A percentile compares a stretch with the other conserved stretches of the same genome.
These are phyloP conservation scores for Torymus aiolomorphi DNA, from an alignment of 2,888 invertebrate genomes.

Conservation along the genomic window DNA sequence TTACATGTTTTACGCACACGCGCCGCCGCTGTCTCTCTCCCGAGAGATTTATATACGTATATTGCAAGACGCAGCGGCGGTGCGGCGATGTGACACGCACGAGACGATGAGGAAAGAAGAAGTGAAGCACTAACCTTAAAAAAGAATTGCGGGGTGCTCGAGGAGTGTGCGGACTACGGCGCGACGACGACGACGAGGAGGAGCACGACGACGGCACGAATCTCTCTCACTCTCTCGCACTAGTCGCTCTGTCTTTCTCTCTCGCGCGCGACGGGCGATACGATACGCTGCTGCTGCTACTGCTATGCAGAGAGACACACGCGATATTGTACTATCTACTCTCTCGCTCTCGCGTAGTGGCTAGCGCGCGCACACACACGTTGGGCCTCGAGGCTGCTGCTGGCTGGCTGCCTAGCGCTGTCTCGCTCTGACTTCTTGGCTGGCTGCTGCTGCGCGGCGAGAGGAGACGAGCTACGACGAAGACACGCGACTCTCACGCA, in stretches of 20 bases:
- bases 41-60: no score
- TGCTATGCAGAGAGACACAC: no score
- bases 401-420: neutral
- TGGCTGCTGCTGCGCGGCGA: slow-evolving; percentile 4
- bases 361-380: neutral
- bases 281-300: no score
- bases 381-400: neutral
- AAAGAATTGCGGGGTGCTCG: no score
- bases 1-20: no score
- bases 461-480: neutral
- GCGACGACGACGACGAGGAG: slow-evolving; percentile 23
- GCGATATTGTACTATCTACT: no score
- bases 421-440: no score
- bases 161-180: slow-evolving; percentile 13
- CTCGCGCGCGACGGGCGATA: neutral
- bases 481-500: neutral
- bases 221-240: slow-evolving; percentile 7
- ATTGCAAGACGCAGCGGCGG: no score
- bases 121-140: no score
- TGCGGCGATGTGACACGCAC: no score
- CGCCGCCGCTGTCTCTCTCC: no score
- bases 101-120: no score
- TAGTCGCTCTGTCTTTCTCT: neutral
- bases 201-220: neutral
- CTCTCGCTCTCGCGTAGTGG: neutral